Evolutionary conservation across 1,140 invertebrate genomes (phyloP).

Genomic region (Radopholus similis): DNA sequence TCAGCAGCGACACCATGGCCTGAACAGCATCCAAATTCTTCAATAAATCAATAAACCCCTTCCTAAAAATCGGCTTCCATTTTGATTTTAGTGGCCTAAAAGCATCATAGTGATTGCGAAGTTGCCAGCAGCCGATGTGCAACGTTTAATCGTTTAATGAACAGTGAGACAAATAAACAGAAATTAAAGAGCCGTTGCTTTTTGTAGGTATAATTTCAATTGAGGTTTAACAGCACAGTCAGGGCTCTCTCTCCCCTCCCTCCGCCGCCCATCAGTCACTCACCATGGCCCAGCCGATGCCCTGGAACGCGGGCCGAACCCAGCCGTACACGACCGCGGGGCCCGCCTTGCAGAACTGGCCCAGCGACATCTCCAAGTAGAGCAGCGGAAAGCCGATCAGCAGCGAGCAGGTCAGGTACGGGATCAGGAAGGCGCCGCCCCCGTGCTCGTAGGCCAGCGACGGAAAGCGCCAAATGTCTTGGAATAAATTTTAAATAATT

Average conservation of each 20-base stretch:
- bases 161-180: not conserved
- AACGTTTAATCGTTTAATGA: no score
- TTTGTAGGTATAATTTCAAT: not conserved
- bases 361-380: conserved; percentile 35
- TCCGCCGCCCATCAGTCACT: not conserved
- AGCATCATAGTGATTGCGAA: no score
- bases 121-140: no score
- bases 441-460: conserved; percentile 30
- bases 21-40: not conserved
- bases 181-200: not conserved
- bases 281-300: not conserved
- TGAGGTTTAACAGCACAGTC: no score
- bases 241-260: not conserved
- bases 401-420: conserved; percentile 35
- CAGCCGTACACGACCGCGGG: conserved; percentile 40
- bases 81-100: no score
- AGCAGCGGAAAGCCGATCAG: conserved; percentile 36
- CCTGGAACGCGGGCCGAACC: conserved; percentile 30
- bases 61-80: no score
- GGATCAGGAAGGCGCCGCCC: conserved; percentile 34
- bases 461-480: conserved; percentile 38
- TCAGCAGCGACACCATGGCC: conserved; percentile 34
- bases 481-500: not conserved
- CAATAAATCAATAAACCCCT: not conserved
- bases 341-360: conserved; percentile 27